A percentile compares a stretch with the other conserved stretches of the same genome.
Conservation (phyloP, 1,140 invertebrate genomes). For the Lepidotrigona ventralis region DNA sequence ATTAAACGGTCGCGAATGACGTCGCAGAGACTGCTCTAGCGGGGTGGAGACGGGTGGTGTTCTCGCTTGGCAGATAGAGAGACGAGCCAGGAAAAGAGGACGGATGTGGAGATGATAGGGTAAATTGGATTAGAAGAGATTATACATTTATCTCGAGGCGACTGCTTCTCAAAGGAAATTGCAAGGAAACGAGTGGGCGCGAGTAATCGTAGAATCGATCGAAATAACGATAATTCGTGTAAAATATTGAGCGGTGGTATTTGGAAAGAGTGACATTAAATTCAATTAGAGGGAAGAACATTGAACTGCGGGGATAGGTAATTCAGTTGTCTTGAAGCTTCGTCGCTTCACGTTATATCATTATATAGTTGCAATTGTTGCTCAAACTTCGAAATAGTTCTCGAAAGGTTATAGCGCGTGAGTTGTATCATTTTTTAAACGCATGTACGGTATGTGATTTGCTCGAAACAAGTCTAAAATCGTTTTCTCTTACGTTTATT, state of each 20-base stretch:
- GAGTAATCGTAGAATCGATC: neutral
- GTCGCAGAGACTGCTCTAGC: neutral
- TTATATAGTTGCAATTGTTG: too few relatives aligned
- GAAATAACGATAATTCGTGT: neutral
- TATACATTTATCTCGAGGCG: constrained; percentile 11
- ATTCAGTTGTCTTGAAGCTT: too few relatives aligned
- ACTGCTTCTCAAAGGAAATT: constrained; percentile 6
- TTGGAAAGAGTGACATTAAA: neutral
- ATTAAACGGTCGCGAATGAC: constrained; percentile 43
- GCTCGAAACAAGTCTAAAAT: too few relatives aligned
- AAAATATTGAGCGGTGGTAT: neutral
- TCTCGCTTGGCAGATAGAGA: neutral
- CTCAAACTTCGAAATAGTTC: too few relatives aligned
- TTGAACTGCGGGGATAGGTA: neutral
- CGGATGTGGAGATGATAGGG: constrained; percentile 2
- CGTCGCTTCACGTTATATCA: too few relatives aligned
- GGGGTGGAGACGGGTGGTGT: neutral
- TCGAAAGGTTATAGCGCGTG: too few relatives aligned
- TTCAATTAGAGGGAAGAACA: neutral
- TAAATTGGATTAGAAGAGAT: constrained; percentile 27
- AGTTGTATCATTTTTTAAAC: too few relatives aligned
- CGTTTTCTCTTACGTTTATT: too few relatives aligned
- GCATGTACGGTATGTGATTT: too few relatives aligned
- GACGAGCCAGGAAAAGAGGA: neutral
- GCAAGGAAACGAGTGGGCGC: neutral